Evolutionary conservation across 1,140 invertebrate genomes (phyloP).

Genomic region (Drosophila yakuba): DNA sequence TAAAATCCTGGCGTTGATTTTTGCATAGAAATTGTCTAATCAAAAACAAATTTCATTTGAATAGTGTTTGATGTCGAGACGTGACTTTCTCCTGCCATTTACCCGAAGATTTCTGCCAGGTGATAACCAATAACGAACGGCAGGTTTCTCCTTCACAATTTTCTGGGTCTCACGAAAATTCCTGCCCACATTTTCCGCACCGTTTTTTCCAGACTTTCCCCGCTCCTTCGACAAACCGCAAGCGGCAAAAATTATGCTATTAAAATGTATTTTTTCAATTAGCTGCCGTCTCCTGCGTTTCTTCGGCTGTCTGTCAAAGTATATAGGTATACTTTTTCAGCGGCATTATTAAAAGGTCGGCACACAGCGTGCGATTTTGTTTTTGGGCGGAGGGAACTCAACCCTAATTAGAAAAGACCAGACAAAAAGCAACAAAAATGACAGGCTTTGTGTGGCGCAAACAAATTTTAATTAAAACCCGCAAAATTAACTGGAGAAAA

Average conservation of each 20-base stretch:
- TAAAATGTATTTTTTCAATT: conserved; percentile 48
- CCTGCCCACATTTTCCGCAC: not conserved
- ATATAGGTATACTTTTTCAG: conserved; percentile 26
- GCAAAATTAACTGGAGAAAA: conserved; percentile 51
- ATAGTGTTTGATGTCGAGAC: conserved; percentile 51
- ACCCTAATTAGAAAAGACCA: conserved; percentile 52
- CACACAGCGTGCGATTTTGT: conserved; percentile 21
- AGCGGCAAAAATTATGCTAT: conserved; percentile 41
- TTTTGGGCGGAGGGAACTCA: conserved; percentile 18
- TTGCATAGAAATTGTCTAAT: conserved; percentile 55
- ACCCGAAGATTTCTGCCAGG: conserved; percentile 30
- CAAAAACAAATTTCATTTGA: conserved; percentile 56
- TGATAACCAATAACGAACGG: conserved; percentile 43
- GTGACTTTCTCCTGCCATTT: conserved; percentile 31
- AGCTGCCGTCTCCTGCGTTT: conserved; percentile 24
- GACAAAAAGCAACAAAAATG: conserved; percentile 26
- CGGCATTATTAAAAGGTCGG: conserved; percentile 43
- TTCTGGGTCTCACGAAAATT: conserved; percentile 1
- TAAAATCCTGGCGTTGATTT: conserved; percentile 48
- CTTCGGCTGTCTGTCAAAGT: conserved; percentile 47
- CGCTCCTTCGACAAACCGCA: not conserved
- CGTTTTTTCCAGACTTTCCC: conserved; percentile 3
- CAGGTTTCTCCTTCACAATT: not conserved
- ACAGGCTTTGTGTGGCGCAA: conserved; percentile 40
- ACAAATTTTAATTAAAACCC: conserved; percentile 57